Evolutionary conservation across 1,140 invertebrate species (phyloP).

Genomic region (Akabosia matsudoensis): DNA sequence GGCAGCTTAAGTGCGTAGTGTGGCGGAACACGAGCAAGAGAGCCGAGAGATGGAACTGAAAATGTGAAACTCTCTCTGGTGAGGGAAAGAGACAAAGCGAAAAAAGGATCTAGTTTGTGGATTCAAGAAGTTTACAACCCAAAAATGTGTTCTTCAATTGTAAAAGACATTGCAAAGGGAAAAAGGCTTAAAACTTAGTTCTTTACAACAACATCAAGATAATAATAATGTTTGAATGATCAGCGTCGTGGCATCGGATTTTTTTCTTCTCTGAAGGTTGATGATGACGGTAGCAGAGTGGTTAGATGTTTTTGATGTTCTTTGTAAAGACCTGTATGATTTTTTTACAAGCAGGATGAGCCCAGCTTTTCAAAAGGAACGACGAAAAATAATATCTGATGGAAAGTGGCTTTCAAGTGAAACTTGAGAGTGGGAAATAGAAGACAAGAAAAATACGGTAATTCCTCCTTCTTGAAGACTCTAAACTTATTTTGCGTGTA

Average conservation of each 20-base stretch:
- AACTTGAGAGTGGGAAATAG: conserved; percentile 6
- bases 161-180: neutral
- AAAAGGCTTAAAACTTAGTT: neutral
- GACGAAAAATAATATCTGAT: no score
- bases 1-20: neutral
- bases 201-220: neutral
- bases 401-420: no score
- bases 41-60: no score
- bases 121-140: neutral
- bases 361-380: no score
- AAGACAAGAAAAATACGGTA: neutral
- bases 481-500: neutral
- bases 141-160: neutral
- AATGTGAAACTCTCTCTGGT: no score
- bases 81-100: neutral
- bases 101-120: neutral
- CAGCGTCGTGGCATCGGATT: neutral
- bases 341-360: no score
- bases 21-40: neutral
- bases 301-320: neutral
- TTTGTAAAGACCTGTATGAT: neutral
- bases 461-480: neutral
- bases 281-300: neutral
- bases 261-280: neutral
- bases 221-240: neutral